phyloP scores from a whole-genome alignment of 2,113 vertebrate genomes.

The Motacilla alba region DNA sequence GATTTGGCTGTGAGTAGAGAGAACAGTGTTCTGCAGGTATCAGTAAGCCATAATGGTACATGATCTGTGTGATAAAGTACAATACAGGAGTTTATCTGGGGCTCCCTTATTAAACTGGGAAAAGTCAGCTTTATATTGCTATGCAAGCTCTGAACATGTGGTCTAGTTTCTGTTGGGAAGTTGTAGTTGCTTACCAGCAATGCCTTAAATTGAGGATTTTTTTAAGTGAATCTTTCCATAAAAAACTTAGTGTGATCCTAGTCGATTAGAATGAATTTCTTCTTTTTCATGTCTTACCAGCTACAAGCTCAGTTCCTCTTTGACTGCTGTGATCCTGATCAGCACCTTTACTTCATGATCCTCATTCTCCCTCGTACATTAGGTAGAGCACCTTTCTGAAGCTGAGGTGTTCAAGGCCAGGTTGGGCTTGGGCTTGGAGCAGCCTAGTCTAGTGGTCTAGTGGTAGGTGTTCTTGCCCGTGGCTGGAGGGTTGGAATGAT shows the following conservation, averaged over 20 bases:
- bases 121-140: neutral
- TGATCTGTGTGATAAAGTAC: neutral
- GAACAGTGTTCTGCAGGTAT: neutral
- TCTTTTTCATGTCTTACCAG: neutral
- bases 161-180: neutral
- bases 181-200: neutral
- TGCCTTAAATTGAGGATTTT: neutral
- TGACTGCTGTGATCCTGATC: neutral
- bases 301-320: neutral
- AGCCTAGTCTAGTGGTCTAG: neutral
- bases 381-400: neutral
- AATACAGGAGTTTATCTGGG: neutral
- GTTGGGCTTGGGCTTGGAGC: neutral
- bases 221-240: neutral
- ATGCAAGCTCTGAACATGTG: neutral
- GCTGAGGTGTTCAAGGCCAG: neutral
- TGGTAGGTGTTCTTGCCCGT: neutral
- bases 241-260: neutral
- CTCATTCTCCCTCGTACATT: rapidly evolving
- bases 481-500: neutral
- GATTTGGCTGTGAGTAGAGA: neutral
- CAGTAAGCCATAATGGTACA: neutral
- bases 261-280: neutral
- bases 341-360: neutral
- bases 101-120: neutral